A percentile compares a stretch with the other conserved stretches of the same genome.
These are phyloP conservation scores for Rhodinocichla rosea DNA, from an alignment of 2,113 vertebrate species.

Conservation along the genomic window DNA sequence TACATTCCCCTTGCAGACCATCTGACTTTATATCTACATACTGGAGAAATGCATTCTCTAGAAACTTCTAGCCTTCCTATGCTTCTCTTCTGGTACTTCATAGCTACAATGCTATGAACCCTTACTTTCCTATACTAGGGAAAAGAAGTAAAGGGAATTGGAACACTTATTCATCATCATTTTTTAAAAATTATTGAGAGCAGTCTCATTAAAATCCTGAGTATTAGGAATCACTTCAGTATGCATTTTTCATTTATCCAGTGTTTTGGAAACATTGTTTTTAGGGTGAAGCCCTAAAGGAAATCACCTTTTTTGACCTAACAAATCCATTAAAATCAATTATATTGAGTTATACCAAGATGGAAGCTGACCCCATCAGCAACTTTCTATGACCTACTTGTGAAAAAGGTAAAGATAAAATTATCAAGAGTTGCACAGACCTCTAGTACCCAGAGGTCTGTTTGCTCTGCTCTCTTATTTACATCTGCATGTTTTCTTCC, in stretches of 20 bases:
- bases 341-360: neutral
- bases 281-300: neutral
- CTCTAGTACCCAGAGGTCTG: neutral
- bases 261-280: neutral
- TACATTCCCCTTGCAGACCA: neutral
- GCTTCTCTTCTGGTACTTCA: neutral
- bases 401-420: neutral
- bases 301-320: neutral
- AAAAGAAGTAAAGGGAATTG: neutral
- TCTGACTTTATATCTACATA: neutral
- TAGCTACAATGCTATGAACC: neutral
- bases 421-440: neutral
- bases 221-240: constrained; percentile 16
- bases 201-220: constrained; percentile 26
- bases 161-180: constrained; percentile 10
- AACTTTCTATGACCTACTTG: neutral
- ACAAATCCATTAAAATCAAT: constrained; percentile 14
- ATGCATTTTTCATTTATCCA: neutral
- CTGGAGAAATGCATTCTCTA: neutral
- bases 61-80: neutral
- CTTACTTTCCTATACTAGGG: neutral
- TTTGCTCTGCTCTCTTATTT: neutral
- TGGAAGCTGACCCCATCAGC: neutral
- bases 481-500: neutral
- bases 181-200: constrained; percentile 10